Evolutionary conservation across 2,113 vertebrate genomes (phyloP), one percentile per base, ranked within the genome.

Genomic region (Sprattus sprattus): DNA sequence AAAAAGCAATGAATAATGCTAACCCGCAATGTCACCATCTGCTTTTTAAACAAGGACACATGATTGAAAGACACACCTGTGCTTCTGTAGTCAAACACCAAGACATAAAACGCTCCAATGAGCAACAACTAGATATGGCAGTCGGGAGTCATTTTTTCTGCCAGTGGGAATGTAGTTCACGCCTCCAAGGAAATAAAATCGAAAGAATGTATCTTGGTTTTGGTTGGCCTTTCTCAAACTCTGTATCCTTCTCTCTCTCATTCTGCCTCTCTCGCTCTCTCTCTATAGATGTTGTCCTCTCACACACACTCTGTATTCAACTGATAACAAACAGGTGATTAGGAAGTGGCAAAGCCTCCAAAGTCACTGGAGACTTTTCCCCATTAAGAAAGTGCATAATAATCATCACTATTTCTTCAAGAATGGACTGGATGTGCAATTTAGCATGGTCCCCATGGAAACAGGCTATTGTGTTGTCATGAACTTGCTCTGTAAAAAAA

Each of bases 71-170:
- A 32, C n/a, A 71, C 64, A 71, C 64, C 64, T 71, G 64, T 71
- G 64, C 32, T 78, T 78, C 28, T 15, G 71, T 78, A 78, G 28
- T 32, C 71, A 78, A 28, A 78, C 71, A 78, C 28, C 71, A 39
- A 78, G 71, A 78, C 71, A 39, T 44, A 78, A 16, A 32, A 16
- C 15, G 28, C 71, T 39, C 71, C 28, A 15, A 22, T 64, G 71
- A 90, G 90, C 39, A 60, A 81, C 60, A 60, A 44, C 54, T 64
- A 39, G 81, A 85, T 28, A 85, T 39, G 81, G 80, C 89, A 90
- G 89, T 86, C 39, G 2, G 89, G 45, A 90, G 91, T 89, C 86
- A 92, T 92, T 89, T 93, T 93, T 91, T 93, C 89, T 84, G 85
- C 88, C 86, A 78, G 28, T 39, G 71, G 71, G 83, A 86, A 89